Base-by-base conservation (phyloP, 2,797 vertebrate species). In the Philypnodon macrostomus region DNA sequence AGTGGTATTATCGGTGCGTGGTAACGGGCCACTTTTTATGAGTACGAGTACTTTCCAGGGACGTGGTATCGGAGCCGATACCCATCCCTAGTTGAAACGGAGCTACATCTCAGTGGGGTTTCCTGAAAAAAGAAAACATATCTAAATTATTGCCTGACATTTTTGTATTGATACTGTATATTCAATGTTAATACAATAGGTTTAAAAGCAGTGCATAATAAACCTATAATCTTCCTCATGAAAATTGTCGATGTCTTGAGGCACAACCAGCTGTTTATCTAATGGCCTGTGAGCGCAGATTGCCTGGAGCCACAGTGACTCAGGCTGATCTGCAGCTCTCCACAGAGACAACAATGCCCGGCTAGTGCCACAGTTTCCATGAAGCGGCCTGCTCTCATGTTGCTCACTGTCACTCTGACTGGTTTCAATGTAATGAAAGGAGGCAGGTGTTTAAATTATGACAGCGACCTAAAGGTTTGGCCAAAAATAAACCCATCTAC, bases 281-380 rank as follows among this genome's bases (percentile, higher is more conserved):
- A 68, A 80, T 61, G 59, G 62, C 44, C 62, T 63, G 58, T 18
- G 58, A 70, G 56, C 46, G 45, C 49, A 35, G 47, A 47, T 51
- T 55, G 77, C 67, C 70, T 57, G 40, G 27, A 67, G 68, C 56
- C 46, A 61, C 52, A 46, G 24, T 80, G 72, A 71, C 29, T 76
- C 74, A 73, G 31, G 64, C 31, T 58, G 46, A 62, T 67, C 67
- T 79, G 65, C 61, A 66, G 63, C 60, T 27, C 53, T 63, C 52
- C 63, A 63, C 57, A 48, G 48, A 59, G 44, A 68, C 70, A 81
- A 67, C 70, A 70, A 67, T 77, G 59, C 39, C 64, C 73, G n/a
- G n/a, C n/a, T n/a, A 65, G 64, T 75, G 59, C 42, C 60, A 50
- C 64, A 44, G 50, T 61, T 57, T 65, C 61, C 64, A 65, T 32